These are phyloP conservation scores for Centrocercus urophasianus DNA, from an alignment of 2,113 vertebrate species.

Conservation along the genomic window DNA sequence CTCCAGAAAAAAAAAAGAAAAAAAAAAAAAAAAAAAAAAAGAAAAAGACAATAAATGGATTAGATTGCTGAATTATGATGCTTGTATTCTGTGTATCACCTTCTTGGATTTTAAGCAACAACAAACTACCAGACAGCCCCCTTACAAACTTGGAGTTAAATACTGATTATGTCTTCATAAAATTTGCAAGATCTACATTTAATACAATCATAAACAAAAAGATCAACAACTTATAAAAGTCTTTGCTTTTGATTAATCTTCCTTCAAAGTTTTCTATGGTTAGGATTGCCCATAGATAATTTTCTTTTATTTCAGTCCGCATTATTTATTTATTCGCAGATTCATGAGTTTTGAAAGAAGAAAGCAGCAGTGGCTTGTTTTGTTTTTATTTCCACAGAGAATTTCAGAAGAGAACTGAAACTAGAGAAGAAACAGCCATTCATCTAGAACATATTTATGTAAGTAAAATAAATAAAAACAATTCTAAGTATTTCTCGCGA, in stretches of 20 bases:
- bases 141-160: background rate
- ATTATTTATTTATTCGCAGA: background rate
- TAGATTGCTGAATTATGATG: background rate
- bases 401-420: accelerated
- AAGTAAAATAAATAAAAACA: accelerated
- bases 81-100: background rate
- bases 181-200: background rate
- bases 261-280: background rate
- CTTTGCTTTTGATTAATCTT: background rate
- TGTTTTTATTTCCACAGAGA: accelerated
- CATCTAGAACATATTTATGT: background rate
- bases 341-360: background rate
- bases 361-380: background rate
- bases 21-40: background rate
- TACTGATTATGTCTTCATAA: background rate
- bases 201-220: background rate
- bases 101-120: background rate
- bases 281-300: background rate
- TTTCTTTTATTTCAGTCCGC: background rate
- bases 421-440: accelerated
- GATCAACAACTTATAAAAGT: background rate
- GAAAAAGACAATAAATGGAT: background rate
- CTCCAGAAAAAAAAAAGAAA: background rate
- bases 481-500: background rate
- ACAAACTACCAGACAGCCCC: background rate